Evolutionary conservation across 1,140 invertebrate genomes (phyloP).

Genomic region (Trinorchestia longiramus): DNA sequence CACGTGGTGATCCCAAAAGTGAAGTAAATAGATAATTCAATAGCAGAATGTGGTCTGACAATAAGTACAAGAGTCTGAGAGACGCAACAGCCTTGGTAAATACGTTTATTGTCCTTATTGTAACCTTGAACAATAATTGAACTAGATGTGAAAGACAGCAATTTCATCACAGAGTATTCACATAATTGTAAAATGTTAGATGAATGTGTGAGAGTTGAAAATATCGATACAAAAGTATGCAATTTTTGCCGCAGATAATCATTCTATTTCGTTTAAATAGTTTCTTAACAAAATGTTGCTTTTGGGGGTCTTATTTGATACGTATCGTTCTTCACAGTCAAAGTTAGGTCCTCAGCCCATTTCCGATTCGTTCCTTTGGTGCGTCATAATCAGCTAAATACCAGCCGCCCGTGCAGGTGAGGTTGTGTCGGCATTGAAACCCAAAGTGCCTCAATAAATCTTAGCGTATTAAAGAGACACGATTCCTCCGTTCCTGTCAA

Average conservation of each 20-base stretch:
- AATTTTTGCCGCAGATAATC: too few relatives aligned
- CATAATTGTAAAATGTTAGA: neutral
- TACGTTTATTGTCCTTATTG: too few relatives aligned
- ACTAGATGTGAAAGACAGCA: too few relatives aligned
- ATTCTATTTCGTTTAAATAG: neutral
- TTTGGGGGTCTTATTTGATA: neutral
- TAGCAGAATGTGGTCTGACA: too few relatives aligned
- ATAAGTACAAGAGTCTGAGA: too few relatives aligned
- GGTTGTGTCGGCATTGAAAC: neutral
- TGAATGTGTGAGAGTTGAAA: neutral
- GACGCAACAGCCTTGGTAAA: too few relatives aligned
- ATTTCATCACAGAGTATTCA: too few relatives aligned
- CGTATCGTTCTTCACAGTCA: neutral
- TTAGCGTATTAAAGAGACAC: conserved; percentile 15
- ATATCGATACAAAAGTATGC: too few relatives aligned
- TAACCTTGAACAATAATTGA: too few relatives aligned
- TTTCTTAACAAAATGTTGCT: neutral
- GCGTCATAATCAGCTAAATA: conserved; percentile 8
- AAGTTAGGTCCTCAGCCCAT: neutral
- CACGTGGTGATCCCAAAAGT: too few relatives aligned
- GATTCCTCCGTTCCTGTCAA: conserved; percentile 12
- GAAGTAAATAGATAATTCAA: too few relatives aligned
- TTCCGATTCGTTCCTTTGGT: neutral
- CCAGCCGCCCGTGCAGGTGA: conserved; percentile 20
- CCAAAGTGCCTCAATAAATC: conserved; percentile 25